Evolutionary conservation across 2,888 invertebrate species (phyloP).

Genomic region (Sphinx pinastri): DNA sequence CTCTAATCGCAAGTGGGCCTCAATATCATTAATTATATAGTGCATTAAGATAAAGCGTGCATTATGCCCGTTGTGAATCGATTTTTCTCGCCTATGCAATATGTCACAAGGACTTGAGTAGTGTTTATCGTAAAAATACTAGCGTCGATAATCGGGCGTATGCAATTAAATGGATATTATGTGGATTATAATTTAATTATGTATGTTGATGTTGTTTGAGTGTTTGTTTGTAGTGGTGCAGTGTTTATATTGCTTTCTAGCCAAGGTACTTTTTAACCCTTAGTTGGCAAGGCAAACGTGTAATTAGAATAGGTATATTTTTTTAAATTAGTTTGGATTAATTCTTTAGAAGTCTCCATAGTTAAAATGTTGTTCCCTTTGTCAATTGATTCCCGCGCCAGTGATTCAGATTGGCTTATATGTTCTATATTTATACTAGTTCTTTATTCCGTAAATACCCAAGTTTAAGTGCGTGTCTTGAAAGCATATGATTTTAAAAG

Average conservation of each 20-base stretch:
- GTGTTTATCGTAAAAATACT: conserved; percentile 17
- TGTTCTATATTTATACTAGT: neutral
- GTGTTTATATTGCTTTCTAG: too few relatives aligned
- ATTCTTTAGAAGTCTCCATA: too few relatives aligned
- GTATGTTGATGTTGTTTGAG: neutral
- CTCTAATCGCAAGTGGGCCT: neutral
- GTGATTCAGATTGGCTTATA: neutral
- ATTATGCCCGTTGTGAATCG: conserved; percentile 24
- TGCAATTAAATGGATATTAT: conserved; percentile 20
- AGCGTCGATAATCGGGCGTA: conserved; percentile 18
- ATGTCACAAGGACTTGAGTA: conserved; percentile 25
- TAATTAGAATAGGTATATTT: too few relatives aligned
- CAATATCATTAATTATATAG: conserved; percentile 28
- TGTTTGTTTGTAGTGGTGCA: neutral
- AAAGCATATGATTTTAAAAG: neutral
- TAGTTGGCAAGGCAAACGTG: too few relatives aligned
- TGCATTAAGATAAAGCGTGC: conserved; percentile 30
- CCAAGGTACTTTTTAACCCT: too few relatives aligned
- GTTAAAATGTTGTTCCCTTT: too few relatives aligned
- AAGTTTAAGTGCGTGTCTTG: neutral
- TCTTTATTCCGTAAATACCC: neutral
- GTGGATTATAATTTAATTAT: conserved; percentile 16
- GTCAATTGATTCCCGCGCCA: too few relatives aligned
- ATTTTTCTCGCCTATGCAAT: conserved; percentile 26
- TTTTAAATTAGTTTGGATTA: too few relatives aligned